Evolutionary conservation across 2,797 vertebrate species (phyloP).

Genomic region (Lepidocolaptes lacrymiger): DNA sequence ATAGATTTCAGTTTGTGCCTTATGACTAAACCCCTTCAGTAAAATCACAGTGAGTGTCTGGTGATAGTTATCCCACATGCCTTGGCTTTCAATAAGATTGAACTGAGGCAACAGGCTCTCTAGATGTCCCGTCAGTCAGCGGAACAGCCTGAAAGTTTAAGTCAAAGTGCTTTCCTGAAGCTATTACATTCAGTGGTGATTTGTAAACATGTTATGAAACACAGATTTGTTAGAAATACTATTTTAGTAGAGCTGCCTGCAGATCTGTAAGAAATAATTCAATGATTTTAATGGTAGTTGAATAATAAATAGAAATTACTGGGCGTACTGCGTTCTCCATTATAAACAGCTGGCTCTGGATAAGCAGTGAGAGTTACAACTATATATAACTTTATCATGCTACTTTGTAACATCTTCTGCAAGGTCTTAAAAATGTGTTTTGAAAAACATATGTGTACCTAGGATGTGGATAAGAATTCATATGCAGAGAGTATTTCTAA

Average conservation of each 20-base stretch:
- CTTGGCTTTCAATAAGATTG: neutral
- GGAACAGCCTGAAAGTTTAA: neutral
- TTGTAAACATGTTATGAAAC: neutral
- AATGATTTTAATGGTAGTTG: neutral
- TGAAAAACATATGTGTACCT: neutral
- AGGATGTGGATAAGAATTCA: neutral
- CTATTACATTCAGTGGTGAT: neutral
- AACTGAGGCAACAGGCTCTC: neutral
- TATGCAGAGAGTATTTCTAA: neutral
- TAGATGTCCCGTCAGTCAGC: neutral
- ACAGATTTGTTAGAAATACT: neutral
- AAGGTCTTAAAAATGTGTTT: neutral
- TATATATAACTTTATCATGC: neutral
- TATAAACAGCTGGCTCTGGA: neutral
- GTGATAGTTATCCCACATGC: neutral
- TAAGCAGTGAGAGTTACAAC: neutral
- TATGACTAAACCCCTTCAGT: neutral
- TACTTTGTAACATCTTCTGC: neutral
- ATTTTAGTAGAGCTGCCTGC: neutral
- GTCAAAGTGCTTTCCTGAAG: neutral
- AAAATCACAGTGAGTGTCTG: neutral
- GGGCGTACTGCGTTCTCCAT: neutral
- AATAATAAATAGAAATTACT: conserved; percentile 3
- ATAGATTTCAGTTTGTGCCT: neutral
- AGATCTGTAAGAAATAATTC: neutral